Base-by-base conservation (phyloP, 2,888 invertebrate species). In the Harmothoe impar region DNA sequence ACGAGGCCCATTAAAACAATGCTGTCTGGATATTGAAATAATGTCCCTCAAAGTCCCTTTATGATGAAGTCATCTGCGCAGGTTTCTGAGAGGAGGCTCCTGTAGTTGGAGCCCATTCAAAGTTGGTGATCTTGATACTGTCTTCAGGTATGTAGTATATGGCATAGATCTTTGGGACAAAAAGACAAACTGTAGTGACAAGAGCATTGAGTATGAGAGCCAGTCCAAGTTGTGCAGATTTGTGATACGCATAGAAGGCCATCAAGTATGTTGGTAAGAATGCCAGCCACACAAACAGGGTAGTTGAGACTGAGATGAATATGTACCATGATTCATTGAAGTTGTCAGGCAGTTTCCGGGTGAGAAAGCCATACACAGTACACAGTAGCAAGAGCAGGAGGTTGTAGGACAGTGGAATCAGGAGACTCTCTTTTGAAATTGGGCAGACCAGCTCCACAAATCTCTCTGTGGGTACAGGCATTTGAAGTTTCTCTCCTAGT, bases 121-220 rank as follows among this genome's bases (percentile, higher is more conserved):
- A 81, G 31, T 81, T 81, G 10, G 35, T 81, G 33, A 35, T 23
- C 31, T 81, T 7, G 43, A 86, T 86, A 15, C 29, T 15, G 3
- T 86, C 35, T 10, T 86, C 86, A 35, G 10, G 5, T 7, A 89
- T 62, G n/a, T 52, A 89, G 33, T 62, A 89, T 25, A 89, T 12
- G 15, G 89, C 89, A 62, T 89, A 89, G 35, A 89, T 29, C 62
- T n/a, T n/a, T n/a, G n/a, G n/a, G n/a, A n/a, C n/a, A n/a, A n/a
- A n/a, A n/a, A n/a, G n/a, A n/a, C n/a, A n/a, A 15, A 89, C 20
- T 7, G 52, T n/a, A 20, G 52, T 33, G 12, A 62, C 89, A 29
- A 17, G 25, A 15, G 89, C 89, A 89, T 89, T 89, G 12, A 89
- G 68, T 5, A 62, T 62, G 12, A 89, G 56, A 25, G 68, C 68